Evolutionary conservation across 2,797 vertebrate genomes (phyloP), one percentile per base, ranked within the genome.

Genomic region (Sebastes itinus): DNA sequence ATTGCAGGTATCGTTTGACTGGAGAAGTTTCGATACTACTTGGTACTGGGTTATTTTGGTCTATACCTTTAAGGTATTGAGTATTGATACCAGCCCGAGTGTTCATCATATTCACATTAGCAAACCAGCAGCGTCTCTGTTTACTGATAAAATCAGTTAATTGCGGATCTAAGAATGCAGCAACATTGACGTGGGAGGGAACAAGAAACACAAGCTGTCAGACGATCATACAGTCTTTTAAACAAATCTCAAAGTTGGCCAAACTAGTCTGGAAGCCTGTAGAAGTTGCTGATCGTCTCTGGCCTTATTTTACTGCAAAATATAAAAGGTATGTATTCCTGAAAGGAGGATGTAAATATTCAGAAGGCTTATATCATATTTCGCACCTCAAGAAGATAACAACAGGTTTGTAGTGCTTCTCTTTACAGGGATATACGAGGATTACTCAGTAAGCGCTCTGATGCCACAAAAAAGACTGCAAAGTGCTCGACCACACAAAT

Each of bases 401-500:
- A 69, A 55, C 23, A 46, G 46, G n/a, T 61, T 14, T 2, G 0
- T 2, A 2, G 6, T 62, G 46, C 9, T 42, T 76, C n/a, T 52
- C 54, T 62, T 23, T 6, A n/a, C 25, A 62, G 46, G 27, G 30
- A 32, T 14, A 18, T 18, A 61, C 11, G 72, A 33, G 20, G 55
- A 64, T 63, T 14, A 77, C 59, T 71, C 30, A 25, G 60, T 14
- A 27, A 69, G 18, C 13, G 13, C 22, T 86, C 75, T 33, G 65
- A 64, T 10, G 20, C 33, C 10, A 30, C 11, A 3, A 38, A 33
- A 62, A 66, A 74, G 52, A 87, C 81, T 78, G 49, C 80, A 84
- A 91, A 85, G 81, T 32, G 16, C 52, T 14, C 18, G 32, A 56
- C 60, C 54, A 66, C 25, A 72, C 18, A 56, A 59, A 80, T 2